A percentile compares a stretch with the other conserved stretches of the same genome.
phyloP scores from a whole-genome alignment of 1,140 invertebrate genomes.

The Calliopsis andreniformis region DNA sequence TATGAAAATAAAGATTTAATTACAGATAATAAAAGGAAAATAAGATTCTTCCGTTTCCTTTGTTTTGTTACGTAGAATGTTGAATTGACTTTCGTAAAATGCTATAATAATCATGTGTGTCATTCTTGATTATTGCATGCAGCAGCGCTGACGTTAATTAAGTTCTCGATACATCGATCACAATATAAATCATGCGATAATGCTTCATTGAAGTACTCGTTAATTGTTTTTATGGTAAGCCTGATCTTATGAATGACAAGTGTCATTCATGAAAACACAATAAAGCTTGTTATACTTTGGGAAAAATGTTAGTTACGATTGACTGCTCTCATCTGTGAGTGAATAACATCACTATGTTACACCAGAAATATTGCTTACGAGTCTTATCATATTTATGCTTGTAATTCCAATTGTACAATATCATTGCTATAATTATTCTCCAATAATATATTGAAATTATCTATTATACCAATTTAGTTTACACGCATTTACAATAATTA shows the following conservation, averaged over 20 bases:
- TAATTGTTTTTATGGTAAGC: slow-evolving; percentile 7
- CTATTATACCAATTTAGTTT: not conserved
- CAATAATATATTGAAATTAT: not conserved
- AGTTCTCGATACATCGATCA: slow-evolving; percentile 3
- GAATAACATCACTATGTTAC: slow-evolving; percentile 9
- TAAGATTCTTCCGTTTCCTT: not conserved
- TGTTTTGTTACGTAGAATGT: not conserved
- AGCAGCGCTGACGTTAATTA: slow-evolving; percentile 11
- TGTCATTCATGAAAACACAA: slow-evolving; percentile 33
- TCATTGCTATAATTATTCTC: not conserved
- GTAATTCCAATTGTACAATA: slow-evolving; percentile 4
- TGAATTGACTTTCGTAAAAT: not conserved
- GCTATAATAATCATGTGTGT: too few relatives aligned
- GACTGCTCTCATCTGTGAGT: slow-evolving; percentile 3
- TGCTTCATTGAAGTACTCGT: slow-evolving; percentile 22
- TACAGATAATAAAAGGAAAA: too few relatives aligned
- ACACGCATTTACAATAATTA: too few relatives aligned
- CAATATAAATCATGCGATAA: slow-evolving; percentile 42
- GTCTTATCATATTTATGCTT: slow-evolving; percentile 21
- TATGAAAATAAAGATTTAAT: too few relatives aligned
- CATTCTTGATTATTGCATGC: not conserved
- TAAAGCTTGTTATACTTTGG: slow-evolving; percentile 19
- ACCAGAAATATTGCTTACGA: slow-evolving; percentile 8
- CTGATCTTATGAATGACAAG: slow-evolving; percentile 30
- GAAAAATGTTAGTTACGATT: slow-evolving; percentile 30